Evolutionary conservation across 2,797 vertebrate species (phyloP).

Genomic region (Rousettus madagascariensis): DNA sequence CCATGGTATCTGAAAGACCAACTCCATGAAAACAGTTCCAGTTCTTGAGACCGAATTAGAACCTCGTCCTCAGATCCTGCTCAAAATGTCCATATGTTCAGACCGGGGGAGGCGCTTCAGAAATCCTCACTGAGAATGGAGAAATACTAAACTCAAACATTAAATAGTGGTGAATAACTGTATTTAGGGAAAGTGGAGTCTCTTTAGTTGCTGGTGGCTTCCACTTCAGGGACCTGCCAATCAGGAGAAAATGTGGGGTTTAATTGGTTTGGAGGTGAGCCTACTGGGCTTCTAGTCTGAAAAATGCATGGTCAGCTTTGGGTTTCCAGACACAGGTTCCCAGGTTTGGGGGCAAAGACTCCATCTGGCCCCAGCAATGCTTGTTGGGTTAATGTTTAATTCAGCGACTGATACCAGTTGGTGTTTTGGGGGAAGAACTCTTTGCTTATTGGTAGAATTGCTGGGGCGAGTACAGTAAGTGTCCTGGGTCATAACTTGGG

Average conservation of each 20-base stretch:
- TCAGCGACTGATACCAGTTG: background rate
- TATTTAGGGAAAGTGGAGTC: background rate
- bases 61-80: conserved; percentile 73
- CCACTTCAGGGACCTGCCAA: background rate
- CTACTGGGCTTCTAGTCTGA: background rate
- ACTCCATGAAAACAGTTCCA: conserved; percentile 79
- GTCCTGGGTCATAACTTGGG: conserved; percentile 23
- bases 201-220: fast-evolving
- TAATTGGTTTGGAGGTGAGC: background rate
- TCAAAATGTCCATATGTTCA: conserved; percentile 69
- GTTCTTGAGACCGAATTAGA: conserved; percentile 70
- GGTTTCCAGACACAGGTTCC: background rate
- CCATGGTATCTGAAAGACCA: conserved; percentile 74
- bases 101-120: conserved; percentile 70
- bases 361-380: background rate
- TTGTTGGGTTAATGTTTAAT: background rate
- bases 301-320: too few relatives aligned
- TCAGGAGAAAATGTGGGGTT: background rate
- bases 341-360: background rate
- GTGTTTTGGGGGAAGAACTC: background rate
- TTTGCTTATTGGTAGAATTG: background rate
- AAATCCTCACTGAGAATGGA: conserved; percentile 69
- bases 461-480: background rate
- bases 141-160: background rate
- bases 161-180: fast-evolving